A percentile compares a stretch with the other conserved stretches of the same genome.
Conservation (phyloP, 2,888 invertebrate species). For the Tetanocera ferruginea region DNA sequence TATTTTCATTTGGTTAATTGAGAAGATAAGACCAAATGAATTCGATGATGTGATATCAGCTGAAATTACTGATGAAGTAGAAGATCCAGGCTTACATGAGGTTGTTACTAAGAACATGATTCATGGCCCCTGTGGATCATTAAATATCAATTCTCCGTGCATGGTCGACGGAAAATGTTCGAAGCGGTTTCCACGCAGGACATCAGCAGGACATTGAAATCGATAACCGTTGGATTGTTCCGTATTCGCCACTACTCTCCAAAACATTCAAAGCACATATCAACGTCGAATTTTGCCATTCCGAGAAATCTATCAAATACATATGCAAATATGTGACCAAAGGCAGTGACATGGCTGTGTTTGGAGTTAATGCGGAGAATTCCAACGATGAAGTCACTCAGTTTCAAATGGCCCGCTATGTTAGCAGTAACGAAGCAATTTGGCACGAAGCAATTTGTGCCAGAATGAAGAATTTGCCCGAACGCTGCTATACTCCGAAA, state of each 20-base stretch:
- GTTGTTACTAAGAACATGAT: slow-evolving; percentile 46
- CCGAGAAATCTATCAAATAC: slow-evolving; percentile 66
- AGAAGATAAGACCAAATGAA: slow-evolving; percentile 56
- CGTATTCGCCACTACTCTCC: slow-evolving; percentile 56
- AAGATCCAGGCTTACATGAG: slow-evolving; percentile 44
- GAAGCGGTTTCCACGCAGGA: slow-evolving; percentile 46
- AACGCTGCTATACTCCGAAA: slow-evolving; percentile 61
- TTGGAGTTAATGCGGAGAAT: slow-evolving; percentile 38
- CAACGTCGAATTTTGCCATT: slow-evolving; percentile 68
- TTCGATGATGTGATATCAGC: slow-evolving; percentile 56
- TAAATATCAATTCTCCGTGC: slow-evolving; percentile 47
- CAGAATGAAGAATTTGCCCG: slow-evolving; percentile 50
- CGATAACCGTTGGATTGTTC: slow-evolving; percentile 63
- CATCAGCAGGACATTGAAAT: slow-evolving; percentile 17
- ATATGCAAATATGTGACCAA: slow-evolving; percentile 69
- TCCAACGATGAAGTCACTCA: slow-evolving; percentile 43
- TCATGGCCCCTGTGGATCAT: slow-evolving; percentile 47
- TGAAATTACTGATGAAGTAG: slow-evolving; percentile 50
- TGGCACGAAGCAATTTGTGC: too few species aligned
- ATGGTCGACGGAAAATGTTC: slow-evolving; percentile 49
- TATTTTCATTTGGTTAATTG: slow-evolving; percentile 58
- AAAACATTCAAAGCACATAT: slow-evolving; percentile 61
- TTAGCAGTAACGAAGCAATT: slow-evolving; percentile 53
- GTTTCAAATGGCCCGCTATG: slow-evolving; percentile 51
- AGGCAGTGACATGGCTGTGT: slow-evolving; percentile 61